These are phyloP conservation scores for Esox lucius DNA, from an alignment of 2,797 vertebrate species.

Conservation along the genomic window DNA sequence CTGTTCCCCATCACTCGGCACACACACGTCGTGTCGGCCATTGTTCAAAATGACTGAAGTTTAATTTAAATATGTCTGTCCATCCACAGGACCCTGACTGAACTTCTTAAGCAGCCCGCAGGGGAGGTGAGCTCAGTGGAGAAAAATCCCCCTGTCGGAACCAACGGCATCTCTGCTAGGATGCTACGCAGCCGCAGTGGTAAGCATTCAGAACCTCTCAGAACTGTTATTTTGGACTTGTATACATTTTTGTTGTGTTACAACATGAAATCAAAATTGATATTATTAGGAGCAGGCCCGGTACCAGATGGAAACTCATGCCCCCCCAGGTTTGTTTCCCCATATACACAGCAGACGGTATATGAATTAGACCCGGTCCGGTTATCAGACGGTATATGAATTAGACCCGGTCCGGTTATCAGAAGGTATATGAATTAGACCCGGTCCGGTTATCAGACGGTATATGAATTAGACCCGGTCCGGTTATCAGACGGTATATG, in stretches of 20 bases:
- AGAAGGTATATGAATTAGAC: too few relatives aligned
- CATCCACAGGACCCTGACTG: conserved; percentile 84
- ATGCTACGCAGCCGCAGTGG: conserved; percentile 83
- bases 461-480: too few relatives aligned
- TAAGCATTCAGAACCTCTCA: conserved; percentile 62
- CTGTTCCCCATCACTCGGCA: not conserved
- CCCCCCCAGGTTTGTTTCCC: too few relatives aligned
- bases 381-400: too few relatives aligned
- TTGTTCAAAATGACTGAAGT: not conserved
- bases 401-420: too few relatives aligned
- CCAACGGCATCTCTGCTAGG: conserved; percentile 75
- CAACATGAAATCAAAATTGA: not conserved
- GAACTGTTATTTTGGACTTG: not conserved
- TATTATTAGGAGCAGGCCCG: too few relatives aligned
- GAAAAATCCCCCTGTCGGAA: conserved; percentile 63
- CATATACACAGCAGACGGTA: too few relatives aligned
- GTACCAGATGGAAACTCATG: too few relatives aligned
- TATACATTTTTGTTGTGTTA: too few relatives aligned
- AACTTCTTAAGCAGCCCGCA: conserved; percentile 90
- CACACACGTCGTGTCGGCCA: not conserved
- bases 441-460: too few relatives aligned
- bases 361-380: too few relatives aligned
- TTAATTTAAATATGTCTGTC: not conserved
- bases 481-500: too few relatives aligned
- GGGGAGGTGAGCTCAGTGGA: conserved; percentile 69